A percentile compares a stretch with the other conserved stretches of the same genome.
phyloP scores from a whole-genome alignment of 1,140 invertebrate species.

The Theocolax elegans region DNA sequence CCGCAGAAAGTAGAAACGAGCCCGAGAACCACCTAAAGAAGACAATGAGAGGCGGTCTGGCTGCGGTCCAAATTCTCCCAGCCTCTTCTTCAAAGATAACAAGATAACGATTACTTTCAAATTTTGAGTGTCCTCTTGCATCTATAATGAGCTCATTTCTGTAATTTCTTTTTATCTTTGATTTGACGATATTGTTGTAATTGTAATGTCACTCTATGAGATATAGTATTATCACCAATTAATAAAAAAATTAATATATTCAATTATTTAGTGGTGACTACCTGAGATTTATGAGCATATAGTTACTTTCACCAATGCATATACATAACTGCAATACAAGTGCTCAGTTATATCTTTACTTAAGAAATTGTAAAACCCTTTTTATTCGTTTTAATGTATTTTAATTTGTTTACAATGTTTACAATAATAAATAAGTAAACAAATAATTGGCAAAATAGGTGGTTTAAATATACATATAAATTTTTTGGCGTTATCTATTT shows the following conservation, averaged over 20 bases:
- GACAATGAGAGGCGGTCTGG: slow-evolving; percentile 30
- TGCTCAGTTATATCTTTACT: no score
- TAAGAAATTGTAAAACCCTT: no score
- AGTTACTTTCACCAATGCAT: no score
- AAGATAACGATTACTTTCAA: slow-evolving; percentile 51
- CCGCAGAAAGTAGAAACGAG: slow-evolving; percentile 4
- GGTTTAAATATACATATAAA: no score
- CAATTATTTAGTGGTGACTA: no score
- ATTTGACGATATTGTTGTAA: slow-evolving; percentile 1
- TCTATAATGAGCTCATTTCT: slow-evolving; percentile 29
- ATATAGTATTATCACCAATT: neutral
- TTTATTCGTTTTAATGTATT: no score
- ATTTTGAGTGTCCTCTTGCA: slow-evolving; percentile 44
- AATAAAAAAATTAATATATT: slow-evolving; percentile 4
- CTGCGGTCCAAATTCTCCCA: slow-evolving; percentile 9
- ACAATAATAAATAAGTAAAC: no score
- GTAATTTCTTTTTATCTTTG: neutral
- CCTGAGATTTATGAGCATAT: no score
- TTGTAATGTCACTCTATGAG: neutral
- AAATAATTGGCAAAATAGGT: no score
- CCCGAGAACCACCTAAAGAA: slow-evolving; percentile 2
- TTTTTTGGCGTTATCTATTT: no score
- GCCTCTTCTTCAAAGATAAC: slow-evolving; percentile 42
- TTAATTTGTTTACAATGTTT: no score
- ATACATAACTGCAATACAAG: no score